Conservation (phyloP, 2,113 vertebrate genomes). For the Phaethon lepturus region DNA sequence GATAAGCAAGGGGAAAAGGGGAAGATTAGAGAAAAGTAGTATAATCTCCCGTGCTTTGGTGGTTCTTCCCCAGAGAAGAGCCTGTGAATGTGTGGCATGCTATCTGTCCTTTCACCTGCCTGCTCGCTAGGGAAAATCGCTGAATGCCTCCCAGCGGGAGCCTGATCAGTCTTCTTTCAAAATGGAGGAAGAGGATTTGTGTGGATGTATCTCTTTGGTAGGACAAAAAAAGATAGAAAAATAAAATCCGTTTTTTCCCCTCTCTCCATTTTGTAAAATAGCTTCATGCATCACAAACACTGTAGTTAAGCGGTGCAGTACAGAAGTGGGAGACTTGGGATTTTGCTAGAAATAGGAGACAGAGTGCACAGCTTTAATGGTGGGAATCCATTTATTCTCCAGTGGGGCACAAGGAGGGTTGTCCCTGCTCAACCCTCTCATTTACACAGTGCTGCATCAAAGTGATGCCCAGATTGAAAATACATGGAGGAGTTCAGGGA, state of each 20-base stretch:
- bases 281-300: not conserved
- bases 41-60: not conserved
- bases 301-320: not conserved
- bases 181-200: not conserved
- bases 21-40: not conserved
- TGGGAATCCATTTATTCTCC: not conserved
- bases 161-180: not conserved
- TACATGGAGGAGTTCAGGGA: not conserved
- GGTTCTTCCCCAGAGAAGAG: not conserved
- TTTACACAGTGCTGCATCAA: not conserved
- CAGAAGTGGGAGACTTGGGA: not conserved
- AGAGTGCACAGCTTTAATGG: not conserved
- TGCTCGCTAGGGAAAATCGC: rapidly evolving
- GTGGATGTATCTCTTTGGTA: not conserved
- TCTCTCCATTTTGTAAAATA: not conserved
- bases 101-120: conserved; percentile 7
- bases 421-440: not conserved
- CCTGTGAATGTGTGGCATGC: not conserved
- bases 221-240: not conserved
- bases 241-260: rapidly evolving
- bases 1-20: not conserved
- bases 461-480: not conserved
- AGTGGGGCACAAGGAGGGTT: not conserved
- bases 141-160: not conserved
- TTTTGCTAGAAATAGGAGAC: not conserved